phyloP scores from a whole-genome alignment of 2,888 invertebrate genomes.

The Eupithecia vulgata region DNA sequence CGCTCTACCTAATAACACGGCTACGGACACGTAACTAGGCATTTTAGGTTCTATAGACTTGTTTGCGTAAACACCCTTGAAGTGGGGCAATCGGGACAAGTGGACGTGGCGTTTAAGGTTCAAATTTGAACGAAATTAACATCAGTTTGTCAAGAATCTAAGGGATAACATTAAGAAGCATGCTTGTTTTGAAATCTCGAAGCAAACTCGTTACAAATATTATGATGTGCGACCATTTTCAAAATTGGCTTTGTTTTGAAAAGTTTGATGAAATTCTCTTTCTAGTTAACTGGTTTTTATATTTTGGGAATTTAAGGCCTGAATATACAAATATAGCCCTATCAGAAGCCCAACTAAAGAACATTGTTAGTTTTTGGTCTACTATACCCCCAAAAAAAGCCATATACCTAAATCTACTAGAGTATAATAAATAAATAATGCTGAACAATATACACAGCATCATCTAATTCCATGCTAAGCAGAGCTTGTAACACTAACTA shows the following conservation, averaged over 20 bases:
- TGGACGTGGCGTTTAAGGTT: neutral
- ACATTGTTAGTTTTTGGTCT: neutral
- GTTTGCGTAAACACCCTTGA: slow-evolving; percentile 3
- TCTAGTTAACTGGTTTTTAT: no score
- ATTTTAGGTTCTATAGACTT: slow-evolving; percentile 2
- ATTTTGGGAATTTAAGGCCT: no score
- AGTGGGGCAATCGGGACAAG: neutral
- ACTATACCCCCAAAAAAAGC: neutral
- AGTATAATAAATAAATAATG: neutral
- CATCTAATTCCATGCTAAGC: no score
- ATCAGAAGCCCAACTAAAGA: no score
- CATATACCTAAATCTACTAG: neutral
- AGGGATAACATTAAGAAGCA: neutral
- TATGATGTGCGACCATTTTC: neutral
- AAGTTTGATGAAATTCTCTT: neutral
- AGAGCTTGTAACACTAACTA: no score
- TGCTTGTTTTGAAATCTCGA: no score
- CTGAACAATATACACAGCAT: no score
- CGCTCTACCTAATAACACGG: slow-evolving; percentile 31
- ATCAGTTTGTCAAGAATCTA: neutral
- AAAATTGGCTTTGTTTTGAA: no score
- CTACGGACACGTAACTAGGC: slow-evolving; percentile 27
- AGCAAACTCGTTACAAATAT: neutral
- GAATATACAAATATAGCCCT: no score
- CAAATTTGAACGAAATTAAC: neutral